Percentiles rank a stretch among this genome's conserved stretches.
Conservation (phyloP, 35 echinoderm and acorn worm species). For the Acanthaster planci region DNA sequence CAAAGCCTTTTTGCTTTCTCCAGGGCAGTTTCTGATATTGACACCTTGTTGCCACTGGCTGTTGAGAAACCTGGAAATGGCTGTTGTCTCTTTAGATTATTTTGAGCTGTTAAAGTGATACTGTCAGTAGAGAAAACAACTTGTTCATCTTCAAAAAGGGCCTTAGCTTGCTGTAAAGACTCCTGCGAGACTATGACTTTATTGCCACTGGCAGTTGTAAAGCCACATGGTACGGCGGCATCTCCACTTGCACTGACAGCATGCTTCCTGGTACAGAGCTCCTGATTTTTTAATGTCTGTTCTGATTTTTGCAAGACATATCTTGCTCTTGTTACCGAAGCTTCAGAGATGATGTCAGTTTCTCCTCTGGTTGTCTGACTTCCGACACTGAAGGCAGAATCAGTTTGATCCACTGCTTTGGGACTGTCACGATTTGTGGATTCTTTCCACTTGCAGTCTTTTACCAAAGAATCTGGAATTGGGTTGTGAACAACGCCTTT, state of each 20-base stretch:
- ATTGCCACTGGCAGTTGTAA: conserved; percentile 44
- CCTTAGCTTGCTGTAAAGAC: conserved; percentile 3
- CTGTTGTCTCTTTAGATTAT: neutral
- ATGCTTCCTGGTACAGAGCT: too few species aligned
- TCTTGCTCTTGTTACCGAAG: too few species aligned
- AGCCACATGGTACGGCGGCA: neutral
- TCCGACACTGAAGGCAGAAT: too few species aligned
- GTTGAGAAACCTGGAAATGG: conserved; percentile 24
- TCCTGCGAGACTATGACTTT: conserved; percentile 24
- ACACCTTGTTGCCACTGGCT: conserved; percentile 24
- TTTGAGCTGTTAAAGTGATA: neutral
- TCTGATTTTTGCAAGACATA: too few species aligned
- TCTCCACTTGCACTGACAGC: too few species aligned
- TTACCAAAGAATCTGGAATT: neutral
- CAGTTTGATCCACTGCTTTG: too few species aligned
- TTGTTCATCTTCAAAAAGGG: conserved; percentile 4
- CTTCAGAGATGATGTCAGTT: too few species aligned
- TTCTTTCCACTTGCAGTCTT: too few species aligned
- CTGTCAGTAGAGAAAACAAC: neutral
- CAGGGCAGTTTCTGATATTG: conserved; percentile 19
- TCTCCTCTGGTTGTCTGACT: too few species aligned
- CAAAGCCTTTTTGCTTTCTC: neutral
- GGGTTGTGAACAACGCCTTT: neutral
- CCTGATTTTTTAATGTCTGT: too few species aligned
- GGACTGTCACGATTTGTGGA: too few species aligned